Evolutionary conservation across 2,888 invertebrate genomes (phyloP).

Genomic region (Campoletis raptor): DNA sequence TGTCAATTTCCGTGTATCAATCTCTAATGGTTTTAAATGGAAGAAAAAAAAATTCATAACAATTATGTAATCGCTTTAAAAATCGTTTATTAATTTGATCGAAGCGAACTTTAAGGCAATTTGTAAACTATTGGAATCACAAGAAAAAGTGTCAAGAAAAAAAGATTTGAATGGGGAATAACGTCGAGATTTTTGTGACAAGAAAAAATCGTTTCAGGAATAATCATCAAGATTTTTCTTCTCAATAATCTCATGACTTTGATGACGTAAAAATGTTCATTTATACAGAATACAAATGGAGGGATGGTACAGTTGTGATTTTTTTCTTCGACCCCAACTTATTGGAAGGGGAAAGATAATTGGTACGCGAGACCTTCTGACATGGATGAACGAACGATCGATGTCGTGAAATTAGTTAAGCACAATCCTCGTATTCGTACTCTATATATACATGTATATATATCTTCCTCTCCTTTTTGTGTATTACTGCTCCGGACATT

Average conservation of each 20-base stretch:
- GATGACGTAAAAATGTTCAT: not conserved
- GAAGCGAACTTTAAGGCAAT: not conserved
- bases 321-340: conserved; percentile 9
- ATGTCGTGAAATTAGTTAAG: conserved; percentile 71
- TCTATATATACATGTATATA: conserved; percentile 10
- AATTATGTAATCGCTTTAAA: not conserved
- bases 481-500: conserved; percentile 66
- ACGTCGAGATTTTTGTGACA: not conserved
- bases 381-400: conserved; percentile 64
- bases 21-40: not conserved
- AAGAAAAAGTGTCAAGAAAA: not conserved
- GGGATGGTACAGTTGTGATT: conserved; percentile 11
- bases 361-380: conserved; percentile 42
- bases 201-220: not conserved
- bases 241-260: not conserved
- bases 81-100: not conserved
- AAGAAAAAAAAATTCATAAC: not conserved
- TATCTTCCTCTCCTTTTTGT: conserved; percentile 27
- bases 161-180: not conserved
- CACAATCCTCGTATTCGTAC: conserved; percentile 57
- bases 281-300: not conserved
- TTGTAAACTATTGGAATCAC: not conserved
- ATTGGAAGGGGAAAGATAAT: conserved; percentile 36
- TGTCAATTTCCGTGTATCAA: conserved; percentile 69
- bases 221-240: not conserved